Conservation (phyloP, 2,888 invertebrate genomes). For the Anorthoa munda region DNA sequence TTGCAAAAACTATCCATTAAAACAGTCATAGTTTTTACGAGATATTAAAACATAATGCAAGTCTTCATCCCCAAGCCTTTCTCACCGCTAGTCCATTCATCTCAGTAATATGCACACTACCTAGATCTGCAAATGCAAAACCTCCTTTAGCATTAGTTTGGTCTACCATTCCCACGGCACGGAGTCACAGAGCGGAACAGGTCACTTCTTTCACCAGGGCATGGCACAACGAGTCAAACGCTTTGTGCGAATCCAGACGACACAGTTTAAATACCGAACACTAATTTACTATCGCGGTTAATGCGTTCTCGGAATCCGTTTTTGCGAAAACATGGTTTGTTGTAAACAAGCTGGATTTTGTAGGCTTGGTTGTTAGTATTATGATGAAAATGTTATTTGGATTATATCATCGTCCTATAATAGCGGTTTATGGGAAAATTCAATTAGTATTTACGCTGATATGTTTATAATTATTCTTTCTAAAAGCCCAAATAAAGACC, state of each 20-base stretch:
- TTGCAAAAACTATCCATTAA: background rate
- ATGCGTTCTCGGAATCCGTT: constrained; percentile 73
- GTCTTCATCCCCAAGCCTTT: background rate
- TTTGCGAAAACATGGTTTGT: constrained; percentile 60
- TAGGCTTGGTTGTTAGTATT: constrained; percentile 1
- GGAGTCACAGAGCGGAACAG: constrained; percentile 77
- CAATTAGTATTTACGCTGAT: background rate
- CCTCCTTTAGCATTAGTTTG: constrained; percentile 50
- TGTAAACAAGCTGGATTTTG: constrained; percentile 35
- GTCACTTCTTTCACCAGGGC: constrained; percentile 70
- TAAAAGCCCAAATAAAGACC: background rate
- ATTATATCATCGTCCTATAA: constrained; percentile 3
- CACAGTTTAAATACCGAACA: constrained; percentile 71
- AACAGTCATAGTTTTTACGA: background rate
- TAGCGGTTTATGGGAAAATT: background rate
- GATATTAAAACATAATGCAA: background rate
- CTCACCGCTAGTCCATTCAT: background rate
- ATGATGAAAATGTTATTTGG: constrained; percentile 11
- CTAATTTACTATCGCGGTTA: constrained; percentile 77
- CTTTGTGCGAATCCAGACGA: constrained; percentile 73
- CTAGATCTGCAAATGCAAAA: constrained; percentile 21
- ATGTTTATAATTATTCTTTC: background rate
- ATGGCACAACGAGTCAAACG: constrained; percentile 64
- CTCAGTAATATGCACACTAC: background rate
- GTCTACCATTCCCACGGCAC: constrained; percentile 77